Evolutionary conservation across 1,140 invertebrate species (phyloP), one percentile per base, ranked within the genome.

Genomic region (Subanguina moxae): DNA sequence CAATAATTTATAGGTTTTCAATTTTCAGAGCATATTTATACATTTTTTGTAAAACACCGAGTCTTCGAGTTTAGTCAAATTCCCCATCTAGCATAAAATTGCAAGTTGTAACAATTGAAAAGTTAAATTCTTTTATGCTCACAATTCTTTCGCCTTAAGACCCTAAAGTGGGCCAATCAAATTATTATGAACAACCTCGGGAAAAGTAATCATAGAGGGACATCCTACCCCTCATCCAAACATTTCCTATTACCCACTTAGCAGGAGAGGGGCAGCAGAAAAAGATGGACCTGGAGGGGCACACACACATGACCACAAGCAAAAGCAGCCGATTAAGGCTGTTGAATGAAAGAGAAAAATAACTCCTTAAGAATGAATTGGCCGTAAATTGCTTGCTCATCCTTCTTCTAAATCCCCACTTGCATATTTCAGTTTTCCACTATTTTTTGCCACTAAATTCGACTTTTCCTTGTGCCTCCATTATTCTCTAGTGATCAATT

Each of bases 131-230:
- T 38, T 38, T 38, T 38, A 38, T 38, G 32, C 32, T 5, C 11
- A 38, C 3, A 38, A 38, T 38, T 38, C 32, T 11, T 38, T 5
- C 32, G 3, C 32, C 11, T 11, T 38, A 38, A 38, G 11, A 38
- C 32, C 32, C 32, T 64, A 70, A 70, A 70, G 68, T 70, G 68
- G 68, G 68, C 68, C 68, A 70, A 70, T 70, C 68, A 70, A 70
- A 70, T 70, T 70, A 70, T 70, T 70, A 70, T 70, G 68, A 69
- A 42, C n/a, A 28, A 68, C 25, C 17, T 27, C 25, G 30, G 28
- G 46, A 52, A 30, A 42, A 65, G 28, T 68, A 68, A 68, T 67
- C 65, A 67, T 70, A 64, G 38, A 30, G 65, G 32, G 64, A 67
- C 32, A 61, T 61, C 58, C 27, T 30, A 3, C 38, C 28, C 28